Conservation (phyloP, 2,113 vertebrate species). For the Trachemys scripta region DNA sequence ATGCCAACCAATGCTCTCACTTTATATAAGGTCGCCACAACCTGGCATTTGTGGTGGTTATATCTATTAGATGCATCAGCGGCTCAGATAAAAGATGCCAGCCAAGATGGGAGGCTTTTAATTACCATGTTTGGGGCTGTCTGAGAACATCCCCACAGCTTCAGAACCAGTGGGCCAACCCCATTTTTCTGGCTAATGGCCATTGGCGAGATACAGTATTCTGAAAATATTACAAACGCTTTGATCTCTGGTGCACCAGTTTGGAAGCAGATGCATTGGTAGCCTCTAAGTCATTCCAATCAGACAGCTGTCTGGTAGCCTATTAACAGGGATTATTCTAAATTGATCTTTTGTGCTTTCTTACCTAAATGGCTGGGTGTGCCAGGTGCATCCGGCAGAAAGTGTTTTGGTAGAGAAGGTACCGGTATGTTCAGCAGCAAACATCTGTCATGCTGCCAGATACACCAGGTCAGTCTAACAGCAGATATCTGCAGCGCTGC, state of each 20-base stretch:
- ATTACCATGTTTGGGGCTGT: neutral
- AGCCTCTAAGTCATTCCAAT: neutral
- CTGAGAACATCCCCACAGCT: neutral
- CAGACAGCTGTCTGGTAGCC: neutral
- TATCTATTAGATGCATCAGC: accelerated
- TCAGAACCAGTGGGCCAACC: neutral
- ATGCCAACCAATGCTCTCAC: accelerated
- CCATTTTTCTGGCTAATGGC: neutral
- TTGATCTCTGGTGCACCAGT: neutral
- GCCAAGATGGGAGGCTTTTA: neutral
- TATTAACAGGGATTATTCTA: accelerated
- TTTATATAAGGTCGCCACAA: accelerated
- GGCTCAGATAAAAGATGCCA: accelerated
- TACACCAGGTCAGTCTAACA: neutral
- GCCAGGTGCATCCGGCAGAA: neutral
- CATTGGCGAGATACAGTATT: neutral
- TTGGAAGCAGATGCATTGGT: neutral
- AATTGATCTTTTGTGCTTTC: neutral
- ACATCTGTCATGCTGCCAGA: too few species aligned
- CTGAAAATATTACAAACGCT: neutral
- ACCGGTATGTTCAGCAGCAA: neutral
- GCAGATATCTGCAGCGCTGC: neutral
- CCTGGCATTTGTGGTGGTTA: neutral
- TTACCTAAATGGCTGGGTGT: neutral
- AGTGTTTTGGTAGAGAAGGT: neutral